phyloP scores from a whole-genome alignment of 1,140 invertebrate genomes.

The Marisa cornuarietis region DNA sequence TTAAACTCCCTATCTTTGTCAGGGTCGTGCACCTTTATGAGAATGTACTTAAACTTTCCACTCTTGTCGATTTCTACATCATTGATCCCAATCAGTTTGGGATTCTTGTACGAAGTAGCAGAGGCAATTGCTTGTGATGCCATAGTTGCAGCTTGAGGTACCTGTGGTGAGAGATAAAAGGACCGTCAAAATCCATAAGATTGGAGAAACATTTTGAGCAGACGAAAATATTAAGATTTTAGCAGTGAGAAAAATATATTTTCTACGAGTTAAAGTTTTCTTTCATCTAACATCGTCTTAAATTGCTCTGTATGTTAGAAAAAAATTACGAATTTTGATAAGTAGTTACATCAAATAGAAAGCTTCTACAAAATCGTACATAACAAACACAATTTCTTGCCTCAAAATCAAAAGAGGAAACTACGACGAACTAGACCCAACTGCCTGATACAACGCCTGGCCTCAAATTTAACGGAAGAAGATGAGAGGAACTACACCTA shows the following conservation, averaged over 20 bases:
- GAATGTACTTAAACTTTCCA: slow-evolving; percentile 88
- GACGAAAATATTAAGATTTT: neutral
- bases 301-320: too few relatives aligned
- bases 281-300: neutral
- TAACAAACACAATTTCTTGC: too few relatives aligned
- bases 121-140: slow-evolving; percentile 47
- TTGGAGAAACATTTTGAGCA: neutral
- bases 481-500: too few relatives aligned
- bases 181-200: neutral
- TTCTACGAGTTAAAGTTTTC: neutral
- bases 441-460: too few relatives aligned
- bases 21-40: slow-evolving; percentile 76
- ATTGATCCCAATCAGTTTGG: slow-evolving; percentile 68
- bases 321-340: too few relatives aligned
- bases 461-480: too few relatives aligned
- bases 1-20: slow-evolving; percentile 58
- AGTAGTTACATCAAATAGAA: too few relatives aligned
- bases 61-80: slow-evolving; percentile 82
- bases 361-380: too few relatives aligned
- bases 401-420: too few relatives aligned
- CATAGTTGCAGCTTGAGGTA: slow-evolving; percentile 9
- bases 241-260: neutral
- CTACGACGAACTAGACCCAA: too few relatives aligned
- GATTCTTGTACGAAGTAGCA: slow-evolving; percentile 50
- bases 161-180: neutral